Percentiles rank a stretch among this genome's conserved stretches.
phyloP scores from a whole-genome alignment of 2,113 vertebrate species.

The Coregonus clupeaformis region DNA sequence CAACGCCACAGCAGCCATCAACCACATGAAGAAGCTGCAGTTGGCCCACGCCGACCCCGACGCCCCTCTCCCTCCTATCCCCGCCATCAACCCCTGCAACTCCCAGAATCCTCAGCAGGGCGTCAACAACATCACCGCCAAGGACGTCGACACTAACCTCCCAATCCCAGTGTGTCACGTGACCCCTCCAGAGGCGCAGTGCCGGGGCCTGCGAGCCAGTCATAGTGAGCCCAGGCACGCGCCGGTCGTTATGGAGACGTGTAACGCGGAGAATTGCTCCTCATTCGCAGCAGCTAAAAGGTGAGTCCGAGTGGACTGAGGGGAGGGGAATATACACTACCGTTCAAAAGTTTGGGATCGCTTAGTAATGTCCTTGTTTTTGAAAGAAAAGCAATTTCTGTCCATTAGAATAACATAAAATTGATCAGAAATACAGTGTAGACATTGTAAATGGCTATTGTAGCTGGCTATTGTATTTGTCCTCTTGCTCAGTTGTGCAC shows the following conservation, averaged over 20 bases:
- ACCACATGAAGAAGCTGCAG: conserved; percentile 89
- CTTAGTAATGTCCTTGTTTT: too few relatives aligned
- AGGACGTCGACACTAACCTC: conserved; percentile 49
- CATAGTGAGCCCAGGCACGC: conserved; percentile 43
- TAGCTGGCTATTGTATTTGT: too few relatives aligned
- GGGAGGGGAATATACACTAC: neutral
- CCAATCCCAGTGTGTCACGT: fast-evolving
- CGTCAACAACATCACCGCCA: neutral
- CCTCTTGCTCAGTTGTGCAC: too few relatives aligned
- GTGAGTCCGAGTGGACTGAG: neutral
- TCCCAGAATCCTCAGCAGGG: conserved; percentile 28
- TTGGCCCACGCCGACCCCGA: conserved; percentile 52
- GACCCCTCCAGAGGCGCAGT: conserved; percentile 20
- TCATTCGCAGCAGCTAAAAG: neutral
- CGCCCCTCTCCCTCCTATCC: conserved; percentile 27
- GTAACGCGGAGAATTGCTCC: conserved; percentile 12
- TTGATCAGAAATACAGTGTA: too few relatives aligned
- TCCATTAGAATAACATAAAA: too few relatives aligned
- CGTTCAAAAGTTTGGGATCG: too few relatives aligned
- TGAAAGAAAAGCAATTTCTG: too few relatives aligned
- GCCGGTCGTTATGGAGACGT: conserved; percentile 29
- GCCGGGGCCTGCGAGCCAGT: conserved; percentile 34
- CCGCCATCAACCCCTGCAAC: conserved; percentile 48
- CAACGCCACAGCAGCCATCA: conserved; percentile 79
- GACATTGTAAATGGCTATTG: too few relatives aligned